phyloP scores from a whole-genome alignment of 1,140 invertebrate genomes.

The Micrasema minimum region DNA sequence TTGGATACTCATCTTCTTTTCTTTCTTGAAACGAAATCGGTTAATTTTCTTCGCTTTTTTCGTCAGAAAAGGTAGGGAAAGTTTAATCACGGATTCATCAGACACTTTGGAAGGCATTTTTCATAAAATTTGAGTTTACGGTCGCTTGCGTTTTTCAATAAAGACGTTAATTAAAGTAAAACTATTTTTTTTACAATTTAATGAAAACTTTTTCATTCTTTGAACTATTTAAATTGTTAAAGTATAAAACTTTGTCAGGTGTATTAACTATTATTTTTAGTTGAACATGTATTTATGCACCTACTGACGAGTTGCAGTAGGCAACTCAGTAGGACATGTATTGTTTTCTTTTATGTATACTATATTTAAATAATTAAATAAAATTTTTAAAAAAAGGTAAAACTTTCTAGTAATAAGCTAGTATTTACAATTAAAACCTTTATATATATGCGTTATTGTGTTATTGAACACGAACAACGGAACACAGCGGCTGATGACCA shows the following conservation, averaged over 20 bases:
- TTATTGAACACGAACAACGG: too few relatives aligned
- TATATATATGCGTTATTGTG: too few relatives aligned
- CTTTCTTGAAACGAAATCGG: background rate
- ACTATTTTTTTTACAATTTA: background rate
- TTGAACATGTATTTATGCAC: too few relatives aligned
- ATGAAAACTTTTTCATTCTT: background rate
- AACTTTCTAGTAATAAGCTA: too few relatives aligned
- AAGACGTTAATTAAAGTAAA: background rate
- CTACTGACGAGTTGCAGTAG: background rate
- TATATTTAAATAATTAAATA: background rate
- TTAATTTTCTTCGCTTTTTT: slow-evolving; percentile 4
- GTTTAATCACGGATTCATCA: background rate
- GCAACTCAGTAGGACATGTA: too few relatives aligned
- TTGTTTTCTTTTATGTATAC: too few relatives aligned
- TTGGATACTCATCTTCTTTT: background rate
- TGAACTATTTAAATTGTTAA: slow-evolving; percentile 2
- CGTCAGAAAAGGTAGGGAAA: background rate
- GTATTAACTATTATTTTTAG: background rate
- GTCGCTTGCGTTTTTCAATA: background rate
- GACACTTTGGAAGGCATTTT: background rate
- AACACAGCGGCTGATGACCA: too few relatives aligned
- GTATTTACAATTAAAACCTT: too few relatives aligned
- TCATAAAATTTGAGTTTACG: background rate
- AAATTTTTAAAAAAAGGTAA: background rate
- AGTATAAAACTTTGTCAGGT: background rate